Evolutionary conservation across 2,888 invertebrate genomes (phyloP).

Genomic region (Eupithecia tripunctaria): DNA sequence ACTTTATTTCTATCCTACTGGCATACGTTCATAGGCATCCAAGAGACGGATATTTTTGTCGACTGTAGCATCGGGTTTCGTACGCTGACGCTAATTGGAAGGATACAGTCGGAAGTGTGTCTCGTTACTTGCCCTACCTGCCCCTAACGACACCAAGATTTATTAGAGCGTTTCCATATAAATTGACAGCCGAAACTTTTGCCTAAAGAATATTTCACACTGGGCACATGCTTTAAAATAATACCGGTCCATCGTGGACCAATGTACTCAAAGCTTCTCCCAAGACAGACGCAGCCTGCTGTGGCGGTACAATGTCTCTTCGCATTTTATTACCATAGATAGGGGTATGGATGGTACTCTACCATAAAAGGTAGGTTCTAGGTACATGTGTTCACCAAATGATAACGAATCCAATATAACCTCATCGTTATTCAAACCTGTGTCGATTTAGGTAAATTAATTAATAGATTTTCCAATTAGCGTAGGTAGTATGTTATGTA

Average conservation of each 20-base stretch:
- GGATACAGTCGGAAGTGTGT: conserved; percentile 77
- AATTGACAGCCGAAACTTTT: conserved; percentile 65
- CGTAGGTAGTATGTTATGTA: conserved; percentile 46
- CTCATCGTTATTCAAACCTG: conserved; percentile 52
- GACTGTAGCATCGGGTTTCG: conserved; percentile 35
- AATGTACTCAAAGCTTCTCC: background rate
- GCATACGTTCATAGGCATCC: conserved; percentile 1
- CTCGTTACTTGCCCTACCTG: conserved; percentile 76
- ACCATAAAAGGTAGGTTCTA: background rate
- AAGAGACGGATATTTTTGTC: conserved; percentile 17
- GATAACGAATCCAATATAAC: conserved; percentile 14
- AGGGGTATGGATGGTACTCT: background rate
- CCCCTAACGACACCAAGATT: conserved; percentile 71
- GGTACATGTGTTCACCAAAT: background rate
- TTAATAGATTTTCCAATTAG: conserved; percentile 82
- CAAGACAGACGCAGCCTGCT: background rate
- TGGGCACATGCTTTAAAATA: background rate
- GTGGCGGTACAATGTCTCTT: background rate
- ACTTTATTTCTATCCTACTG: background rate
- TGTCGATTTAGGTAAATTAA: conserved; percentile 68
- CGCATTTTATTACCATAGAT: background rate
- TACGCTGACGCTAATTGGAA: conserved; percentile 72
- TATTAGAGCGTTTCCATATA: conserved; percentile 70
- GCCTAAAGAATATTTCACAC: conserved; percentile 22
- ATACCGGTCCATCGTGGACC: background rate